phyloP scores from a whole-genome alignment of 2,113 vertebrate species.

The Lagenorhynchus albirostris region DNA sequence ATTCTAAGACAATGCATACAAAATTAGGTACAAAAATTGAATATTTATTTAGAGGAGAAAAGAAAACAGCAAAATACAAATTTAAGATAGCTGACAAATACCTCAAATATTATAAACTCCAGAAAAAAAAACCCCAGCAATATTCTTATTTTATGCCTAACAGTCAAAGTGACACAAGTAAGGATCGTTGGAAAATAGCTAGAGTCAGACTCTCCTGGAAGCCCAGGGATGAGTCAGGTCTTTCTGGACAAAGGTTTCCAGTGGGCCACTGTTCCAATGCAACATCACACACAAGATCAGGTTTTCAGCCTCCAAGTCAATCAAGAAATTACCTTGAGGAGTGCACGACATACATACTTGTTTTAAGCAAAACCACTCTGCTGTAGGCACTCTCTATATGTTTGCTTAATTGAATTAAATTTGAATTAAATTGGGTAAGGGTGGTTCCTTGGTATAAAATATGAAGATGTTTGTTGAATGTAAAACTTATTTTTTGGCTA shows the following conservation, averaged over 20 bases:
- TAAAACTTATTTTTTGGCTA: background rate
- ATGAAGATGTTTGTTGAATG: constrained; percentile 30
- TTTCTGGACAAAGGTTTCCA: background rate
- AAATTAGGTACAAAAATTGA: background rate
- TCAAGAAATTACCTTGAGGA: background rate
- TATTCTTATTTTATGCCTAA: background rate
- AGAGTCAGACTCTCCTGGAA: background rate
- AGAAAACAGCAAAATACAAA: background rate
- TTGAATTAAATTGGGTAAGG: constrained; percentile 24
- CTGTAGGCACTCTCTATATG: background rate
- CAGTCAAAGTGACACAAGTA: background rate
- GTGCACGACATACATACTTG: background rate
- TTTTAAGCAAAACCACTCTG: constrained; percentile 27
- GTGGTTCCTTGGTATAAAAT: constrained; percentile 15
- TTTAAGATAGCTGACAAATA: background rate
- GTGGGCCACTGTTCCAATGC: background rate
- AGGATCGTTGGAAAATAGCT: background rate
- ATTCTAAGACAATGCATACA: background rate
- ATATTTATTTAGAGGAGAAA: background rate
- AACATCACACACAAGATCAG: background rate
- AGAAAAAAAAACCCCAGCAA: background rate
- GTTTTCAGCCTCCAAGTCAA: background rate
- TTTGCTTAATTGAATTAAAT: constrained; percentile 46
- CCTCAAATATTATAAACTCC: background rate
- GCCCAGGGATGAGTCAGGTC: too few relatives aligned